These are phyloP conservation scores for Cerastis rubricosa DNA, from an alignment of 2,888 invertebrate genomes.

Conservation along the genomic window DNA sequence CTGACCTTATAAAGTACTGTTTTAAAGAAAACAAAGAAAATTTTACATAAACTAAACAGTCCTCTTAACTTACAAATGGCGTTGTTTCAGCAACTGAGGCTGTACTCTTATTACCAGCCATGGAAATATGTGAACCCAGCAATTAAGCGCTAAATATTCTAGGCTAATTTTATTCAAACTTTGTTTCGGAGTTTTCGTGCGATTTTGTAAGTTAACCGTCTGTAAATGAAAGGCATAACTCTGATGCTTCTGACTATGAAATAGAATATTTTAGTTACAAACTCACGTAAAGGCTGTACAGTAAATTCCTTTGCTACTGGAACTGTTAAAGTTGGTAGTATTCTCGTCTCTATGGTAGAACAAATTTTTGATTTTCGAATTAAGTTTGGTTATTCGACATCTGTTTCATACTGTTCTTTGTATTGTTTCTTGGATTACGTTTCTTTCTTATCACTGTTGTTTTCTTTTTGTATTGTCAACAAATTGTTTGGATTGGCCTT, in stretches of 20 bases:
- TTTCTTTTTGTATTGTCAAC: background rate
- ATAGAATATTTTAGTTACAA: slow-evolving; percentile 58
- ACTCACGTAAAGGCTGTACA: slow-evolving; percentile 42
- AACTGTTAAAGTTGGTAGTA: slow-evolving; percentile 14
- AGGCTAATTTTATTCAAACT: slow-evolving; percentile 58
- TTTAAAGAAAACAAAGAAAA: slow-evolving; percentile 23
- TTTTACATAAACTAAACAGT: slow-evolving; percentile 13
- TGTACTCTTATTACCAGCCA: slow-evolving; percentile 20
- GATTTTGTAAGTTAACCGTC: slow-evolving; percentile 58
- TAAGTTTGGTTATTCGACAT: background rate
- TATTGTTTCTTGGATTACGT: background rate
- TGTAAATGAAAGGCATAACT: slow-evolving; percentile 59
- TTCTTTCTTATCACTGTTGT: background rate
- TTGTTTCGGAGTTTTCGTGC: slow-evolving; percentile 52
- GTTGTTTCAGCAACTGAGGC: slow-evolving; percentile 31
- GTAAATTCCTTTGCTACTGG: slow-evolving; percentile 40
- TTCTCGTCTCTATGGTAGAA: slow-evolving; percentile 8
- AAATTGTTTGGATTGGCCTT: background rate
- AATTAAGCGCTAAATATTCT: slow-evolving; percentile 47
- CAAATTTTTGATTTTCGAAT: slow-evolving; percentile 17
- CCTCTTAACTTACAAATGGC: slow-evolving; percentile 39
- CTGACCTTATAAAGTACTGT: background rate
- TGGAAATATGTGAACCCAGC: slow-evolving; percentile 41
- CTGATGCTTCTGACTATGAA: slow-evolving; percentile 57
- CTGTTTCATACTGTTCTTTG: slow-evolving; percentile 10